phyloP scores from a whole-genome alignment of 2,888 invertebrate species.

The Papilio demoleus region DNA sequence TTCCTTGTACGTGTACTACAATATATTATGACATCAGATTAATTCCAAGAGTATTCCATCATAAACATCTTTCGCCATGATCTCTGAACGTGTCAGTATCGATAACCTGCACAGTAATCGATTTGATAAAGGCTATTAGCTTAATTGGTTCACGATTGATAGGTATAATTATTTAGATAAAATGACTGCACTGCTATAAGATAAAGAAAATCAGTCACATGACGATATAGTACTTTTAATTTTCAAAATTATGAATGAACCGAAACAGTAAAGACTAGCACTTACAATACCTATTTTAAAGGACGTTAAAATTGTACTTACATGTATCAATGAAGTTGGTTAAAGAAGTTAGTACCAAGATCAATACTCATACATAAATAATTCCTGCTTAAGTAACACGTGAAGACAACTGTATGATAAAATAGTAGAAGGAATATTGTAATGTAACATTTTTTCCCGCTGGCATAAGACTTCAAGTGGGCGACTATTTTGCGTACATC shows the following conservation, averaged over 20 bases:
- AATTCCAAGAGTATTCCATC: slow-evolving; percentile 15
- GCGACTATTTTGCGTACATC: slow-evolving; percentile 55
- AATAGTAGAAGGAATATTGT: slow-evolving; percentile 36
- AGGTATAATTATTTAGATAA: slow-evolving; percentile 15
- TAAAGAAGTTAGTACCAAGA: background rate
- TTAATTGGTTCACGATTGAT: slow-evolving; percentile 21
- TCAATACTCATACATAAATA: slow-evolving; percentile 23
- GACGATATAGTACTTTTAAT: background rate
- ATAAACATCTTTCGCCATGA: slow-evolving; percentile 29
- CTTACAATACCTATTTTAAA: background rate
- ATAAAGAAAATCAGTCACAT: background rate
- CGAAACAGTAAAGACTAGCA: background rate
- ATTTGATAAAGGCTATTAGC: slow-evolving; percentile 18
- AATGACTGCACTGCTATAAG: background rate
- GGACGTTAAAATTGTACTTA: background rate
- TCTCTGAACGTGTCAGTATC: slow-evolving; percentile 22
- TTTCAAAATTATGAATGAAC: background rate
- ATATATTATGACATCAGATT: background rate
- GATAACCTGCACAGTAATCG: slow-evolving; percentile 22
- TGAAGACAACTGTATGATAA: slow-evolving; percentile 33
- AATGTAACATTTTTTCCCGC: slow-evolving; percentile 41
- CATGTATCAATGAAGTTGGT: too few relatives aligned
- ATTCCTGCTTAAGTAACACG: slow-evolving; percentile 12
- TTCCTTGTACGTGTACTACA: background rate
- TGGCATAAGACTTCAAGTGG: slow-evolving; percentile 41